Evolutionary conservation across 2,113 vertebrate species (phyloP).

Genomic region (Sialia sialis): DNA sequence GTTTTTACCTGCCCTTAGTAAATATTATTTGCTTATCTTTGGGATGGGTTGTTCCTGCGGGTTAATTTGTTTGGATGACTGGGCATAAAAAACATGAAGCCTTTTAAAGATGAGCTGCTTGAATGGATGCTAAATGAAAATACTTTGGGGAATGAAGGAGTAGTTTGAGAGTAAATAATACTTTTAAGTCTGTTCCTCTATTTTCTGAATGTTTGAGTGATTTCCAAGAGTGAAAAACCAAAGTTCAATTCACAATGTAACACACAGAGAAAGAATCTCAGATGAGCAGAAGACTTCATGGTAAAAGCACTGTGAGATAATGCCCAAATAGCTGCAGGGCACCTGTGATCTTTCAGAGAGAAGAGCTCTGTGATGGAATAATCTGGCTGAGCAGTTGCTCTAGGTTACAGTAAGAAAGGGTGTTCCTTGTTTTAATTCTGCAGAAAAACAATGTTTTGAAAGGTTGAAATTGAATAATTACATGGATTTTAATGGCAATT

Average conservation of each 20-base stretch:
- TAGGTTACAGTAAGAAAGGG: neutral
- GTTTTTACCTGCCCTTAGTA: neutral
- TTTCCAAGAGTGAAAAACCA: neutral
- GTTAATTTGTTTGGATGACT: neutral
- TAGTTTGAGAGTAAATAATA: neutral
- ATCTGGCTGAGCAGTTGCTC: neutral
- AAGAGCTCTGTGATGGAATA: neutral
- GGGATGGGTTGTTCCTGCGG: neutral
- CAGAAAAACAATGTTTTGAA: neutral
- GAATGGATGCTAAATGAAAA: neutral
- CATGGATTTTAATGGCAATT: neutral
- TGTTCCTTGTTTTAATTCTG: neutral
- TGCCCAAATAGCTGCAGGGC: neutral
- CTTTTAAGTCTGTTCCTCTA: neutral
- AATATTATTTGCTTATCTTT: neutral
- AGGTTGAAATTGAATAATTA: neutral
- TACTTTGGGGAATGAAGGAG: neutral
- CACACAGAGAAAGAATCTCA: neutral
- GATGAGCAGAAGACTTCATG: neutral
- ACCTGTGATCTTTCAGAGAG: neutral
- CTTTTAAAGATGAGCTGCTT: neutral
- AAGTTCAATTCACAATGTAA: neutral
- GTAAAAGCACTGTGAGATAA: neutral
- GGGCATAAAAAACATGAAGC: neutral
- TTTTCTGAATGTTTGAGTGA: neutral